Base-by-base conservation (phyloP, 1,140 invertebrate species). In the Drosophila navojoa region DNA sequence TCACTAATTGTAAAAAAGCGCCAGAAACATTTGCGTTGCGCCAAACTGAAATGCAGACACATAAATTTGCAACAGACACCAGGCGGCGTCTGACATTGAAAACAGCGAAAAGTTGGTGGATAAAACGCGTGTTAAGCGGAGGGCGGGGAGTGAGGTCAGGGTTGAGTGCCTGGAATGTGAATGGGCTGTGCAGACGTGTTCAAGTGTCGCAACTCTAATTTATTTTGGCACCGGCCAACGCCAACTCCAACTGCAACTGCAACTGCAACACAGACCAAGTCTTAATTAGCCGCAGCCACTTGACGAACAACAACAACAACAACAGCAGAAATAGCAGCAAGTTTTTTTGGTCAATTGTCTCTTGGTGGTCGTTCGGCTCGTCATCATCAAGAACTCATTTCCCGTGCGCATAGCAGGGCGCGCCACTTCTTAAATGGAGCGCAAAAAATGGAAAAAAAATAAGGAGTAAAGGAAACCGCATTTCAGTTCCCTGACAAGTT, bases 331-430 rank as follows among this genome's bases (percentile, higher is more conserved):
- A n/a, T n/a, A n/a, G 19, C 19, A 3, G 19, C 19, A 22, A 22
- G 19, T 22, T 62, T 71, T 60, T 68, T 69, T 27, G 53, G 67
- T 35, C 59, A 50, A 57, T 55, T 68, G 57, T 54, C 49, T 49
- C 2, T 29, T 10, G 69, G 78, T 86, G 81, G 70, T 79, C 73
- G 44, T 40, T 22, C 19, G 19, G 19, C 19, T 22, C 19, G 19
- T 22, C 42, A 22, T 63, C 84, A 87, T 86, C 69, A 86, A 87
- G 79, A 86, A 82, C 82, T 86, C 82, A 86, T 86, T 86, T 86
- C 82, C 82, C 71, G 58, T 77, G 57, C 29, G 16, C 11, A 13
- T 1, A 5, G 38, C 54, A 29, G 49, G 77, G 15, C 15, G 62
- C 76, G 44, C 15, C 68, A 68, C 79, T 53, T 87, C 82, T 87